Evolutionary conservation across 2,888 invertebrate species (phyloP).

Genomic region (Lypha dubia): DNA sequence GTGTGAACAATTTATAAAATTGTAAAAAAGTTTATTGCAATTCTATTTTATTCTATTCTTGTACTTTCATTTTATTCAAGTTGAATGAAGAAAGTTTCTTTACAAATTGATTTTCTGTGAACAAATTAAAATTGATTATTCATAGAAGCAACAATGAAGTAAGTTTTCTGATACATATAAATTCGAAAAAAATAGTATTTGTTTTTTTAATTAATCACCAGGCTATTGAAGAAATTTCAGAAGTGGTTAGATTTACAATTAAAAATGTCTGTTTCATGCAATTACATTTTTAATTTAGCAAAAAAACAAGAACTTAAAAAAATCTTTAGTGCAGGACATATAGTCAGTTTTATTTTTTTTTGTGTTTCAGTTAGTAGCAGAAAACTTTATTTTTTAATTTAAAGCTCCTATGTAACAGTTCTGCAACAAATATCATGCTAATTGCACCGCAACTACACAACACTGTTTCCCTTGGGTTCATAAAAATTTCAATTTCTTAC

Average conservation of each 20-base stretch:
- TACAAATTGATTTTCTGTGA: conserved; percentile 33
- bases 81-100: conserved; percentile 52
- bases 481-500: too few relatives aligned
- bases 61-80: conserved; percentile 30
- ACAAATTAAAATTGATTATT: conserved; percentile 37
- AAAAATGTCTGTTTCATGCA: too few relatives aligned
- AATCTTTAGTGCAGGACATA: too few relatives aligned
- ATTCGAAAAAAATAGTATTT: neutral
- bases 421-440: too few relatives aligned
- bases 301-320: too few relatives aligned
- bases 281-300: too few relatives aligned
- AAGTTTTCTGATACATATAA: neutral
- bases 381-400: too few relatives aligned
- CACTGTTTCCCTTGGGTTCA: too few relatives aligned
- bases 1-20: conserved; percentile 58
- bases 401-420: too few relatives aligned
- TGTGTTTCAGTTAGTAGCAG: too few relatives aligned
- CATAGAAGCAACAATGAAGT: neutral
- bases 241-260: neutral
- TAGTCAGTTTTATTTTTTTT: too few relatives aligned
- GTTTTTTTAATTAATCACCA: conserved; percentile 8
- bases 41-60: conserved; percentile 21
- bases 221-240: neutral
- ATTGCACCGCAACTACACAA: too few relatives aligned
- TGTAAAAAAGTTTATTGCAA: conserved; percentile 51